Evolutionary conservation across 2,113 vertebrate genomes (phyloP).

Genomic region (Ochotona curzoniae): DNA sequence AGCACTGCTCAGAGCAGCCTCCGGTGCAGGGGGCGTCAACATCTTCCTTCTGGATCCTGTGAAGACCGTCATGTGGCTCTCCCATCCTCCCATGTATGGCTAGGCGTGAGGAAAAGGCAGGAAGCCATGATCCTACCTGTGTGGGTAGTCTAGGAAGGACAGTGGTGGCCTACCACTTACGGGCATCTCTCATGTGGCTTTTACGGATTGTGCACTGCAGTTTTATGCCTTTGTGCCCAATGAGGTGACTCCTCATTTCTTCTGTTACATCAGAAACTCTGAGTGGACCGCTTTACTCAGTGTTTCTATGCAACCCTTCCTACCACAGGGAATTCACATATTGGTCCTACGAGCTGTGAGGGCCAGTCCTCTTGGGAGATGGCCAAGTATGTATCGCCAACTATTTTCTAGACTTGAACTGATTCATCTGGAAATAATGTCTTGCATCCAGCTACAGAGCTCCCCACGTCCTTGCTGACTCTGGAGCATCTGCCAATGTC

Average conservation of each 20-base stretch:
- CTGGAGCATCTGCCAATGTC: neutral
- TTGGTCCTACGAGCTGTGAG: neutral
- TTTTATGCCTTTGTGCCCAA: conserved; percentile 38
- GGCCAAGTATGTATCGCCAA: neutral
- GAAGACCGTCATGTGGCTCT: neutral
- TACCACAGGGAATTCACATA: neutral
- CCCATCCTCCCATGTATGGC: neutral
- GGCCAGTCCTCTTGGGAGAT: neutral
- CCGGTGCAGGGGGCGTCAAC: neutral
- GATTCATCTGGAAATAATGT: neutral
- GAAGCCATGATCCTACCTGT: fast-evolving
- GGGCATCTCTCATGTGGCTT: neutral
- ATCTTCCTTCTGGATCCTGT: neutral
- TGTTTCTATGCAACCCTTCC: neutral
- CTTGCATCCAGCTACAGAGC: neutral
- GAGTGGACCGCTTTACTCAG: neutral
- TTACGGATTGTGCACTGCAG: neutral
- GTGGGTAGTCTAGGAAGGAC: neutral
- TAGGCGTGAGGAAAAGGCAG: neutral
- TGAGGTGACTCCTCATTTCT: neutral
- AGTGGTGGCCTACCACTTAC: neutral
- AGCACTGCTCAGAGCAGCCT: neutral
- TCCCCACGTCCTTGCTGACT: neutral
- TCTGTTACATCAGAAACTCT: neutral
- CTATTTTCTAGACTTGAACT: neutral